Evolutionary conservation across 1,140 invertebrate genomes (phyloP).

Genomic region (Diorhabda sublineata): DNA sequence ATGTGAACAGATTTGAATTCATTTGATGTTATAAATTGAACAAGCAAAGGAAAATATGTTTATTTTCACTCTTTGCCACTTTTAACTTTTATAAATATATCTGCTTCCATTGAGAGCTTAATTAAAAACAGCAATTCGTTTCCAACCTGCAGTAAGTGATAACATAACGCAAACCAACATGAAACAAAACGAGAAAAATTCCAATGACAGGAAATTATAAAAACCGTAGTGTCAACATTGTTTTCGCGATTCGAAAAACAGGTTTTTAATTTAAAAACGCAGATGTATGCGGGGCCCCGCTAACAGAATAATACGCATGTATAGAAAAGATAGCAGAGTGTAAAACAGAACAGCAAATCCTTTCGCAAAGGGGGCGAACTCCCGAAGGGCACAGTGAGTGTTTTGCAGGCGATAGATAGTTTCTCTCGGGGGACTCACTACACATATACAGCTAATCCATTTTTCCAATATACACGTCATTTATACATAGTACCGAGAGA

Average conservation of each 20-base stretch:
- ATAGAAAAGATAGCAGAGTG: conserved; percentile 19
- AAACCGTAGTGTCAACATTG: conserved; percentile 11
- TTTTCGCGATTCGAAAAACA: conserved; percentile 7
- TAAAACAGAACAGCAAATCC: conserved; percentile 33
- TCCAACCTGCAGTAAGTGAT: background rate
- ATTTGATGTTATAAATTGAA: too few relatives aligned
- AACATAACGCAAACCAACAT: conserved; percentile 6
- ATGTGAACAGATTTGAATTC: too few relatives aligned
- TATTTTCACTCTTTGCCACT: too few relatives aligned
- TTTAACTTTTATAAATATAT: too few relatives aligned
- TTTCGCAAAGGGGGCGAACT: conserved; percentile 30
- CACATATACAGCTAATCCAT: conserved; percentile 36
- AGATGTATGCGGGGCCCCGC: conserved; percentile 11
- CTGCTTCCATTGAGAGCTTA: background rate
- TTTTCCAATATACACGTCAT: conserved; percentile 43
- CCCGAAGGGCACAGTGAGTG: conserved; percentile 33
- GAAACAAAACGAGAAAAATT: background rate
- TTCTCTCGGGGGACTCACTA: conserved; percentile 33
- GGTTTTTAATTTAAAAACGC: conserved; percentile 18
- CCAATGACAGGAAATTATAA: conserved; percentile 11
- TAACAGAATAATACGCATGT: conserved; percentile 21
- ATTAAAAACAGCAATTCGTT: background rate
- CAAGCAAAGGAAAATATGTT: too few relatives aligned
- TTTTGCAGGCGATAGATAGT: conserved; percentile 39
- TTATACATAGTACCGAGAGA: conserved; percentile 36